A percentile compares a stretch with the other conserved stretches of the same genome.
Evolutionary conservation across 2,113 vertebrate genomes (phyloP).

Genomic region (Todiramphus saurophagus): DNA sequence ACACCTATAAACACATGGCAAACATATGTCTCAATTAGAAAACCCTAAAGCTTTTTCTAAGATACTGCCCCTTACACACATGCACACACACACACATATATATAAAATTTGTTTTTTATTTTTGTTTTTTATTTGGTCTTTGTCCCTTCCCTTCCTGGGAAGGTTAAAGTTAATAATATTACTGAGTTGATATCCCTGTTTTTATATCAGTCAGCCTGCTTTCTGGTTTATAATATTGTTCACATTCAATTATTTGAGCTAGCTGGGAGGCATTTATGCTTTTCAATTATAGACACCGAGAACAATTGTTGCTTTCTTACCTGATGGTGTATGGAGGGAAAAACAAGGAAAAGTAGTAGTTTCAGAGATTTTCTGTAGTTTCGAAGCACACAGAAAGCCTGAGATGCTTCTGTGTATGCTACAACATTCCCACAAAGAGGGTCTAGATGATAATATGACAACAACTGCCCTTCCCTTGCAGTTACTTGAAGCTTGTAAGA

Average conservation of each 20-base stretch:
- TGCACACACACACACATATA: too few relatives aligned
- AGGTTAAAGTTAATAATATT: not conserved
- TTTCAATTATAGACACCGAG: not conserved
- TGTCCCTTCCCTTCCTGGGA: not conserved
- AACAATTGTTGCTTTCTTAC: not conserved
- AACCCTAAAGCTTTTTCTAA: not conserved
- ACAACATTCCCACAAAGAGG: rapidly evolving
- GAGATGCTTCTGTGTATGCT: not conserved
- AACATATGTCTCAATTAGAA: not conserved
- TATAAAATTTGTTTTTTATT: not conserved
- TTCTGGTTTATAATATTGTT: not conserved
- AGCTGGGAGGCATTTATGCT: not conserved
- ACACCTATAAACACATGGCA: not conserved
- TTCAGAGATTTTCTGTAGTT: not conserved
- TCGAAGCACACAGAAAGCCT: not conserved
- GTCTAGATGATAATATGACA: not conserved
- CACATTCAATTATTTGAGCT: not conserved
- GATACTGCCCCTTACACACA: not conserved
- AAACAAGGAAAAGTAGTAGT: too few relatives aligned
- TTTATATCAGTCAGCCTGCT: not conserved
- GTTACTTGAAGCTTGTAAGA: not conserved
- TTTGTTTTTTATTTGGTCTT: not conserved
- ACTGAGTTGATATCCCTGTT: not conserved
- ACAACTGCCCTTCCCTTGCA: not conserved
- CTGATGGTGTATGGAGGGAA: not conserved